Conservation (phyloP, 30 jellyfish, hydroid and myxozoan species). For the Rhopilema esculentum region DNA sequence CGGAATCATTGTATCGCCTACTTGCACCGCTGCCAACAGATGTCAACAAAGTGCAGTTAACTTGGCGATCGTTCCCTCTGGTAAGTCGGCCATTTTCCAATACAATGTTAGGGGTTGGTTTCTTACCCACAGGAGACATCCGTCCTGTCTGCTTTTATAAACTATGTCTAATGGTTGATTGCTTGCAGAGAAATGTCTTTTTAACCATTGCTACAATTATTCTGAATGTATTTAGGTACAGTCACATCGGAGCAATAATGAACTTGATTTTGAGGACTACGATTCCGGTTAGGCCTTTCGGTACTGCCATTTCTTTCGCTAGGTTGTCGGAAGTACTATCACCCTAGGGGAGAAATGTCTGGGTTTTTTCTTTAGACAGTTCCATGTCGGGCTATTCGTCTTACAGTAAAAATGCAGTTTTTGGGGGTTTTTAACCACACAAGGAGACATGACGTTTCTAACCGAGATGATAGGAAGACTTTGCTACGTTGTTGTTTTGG, state of each 20-base stretch:
- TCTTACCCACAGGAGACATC: neutral
- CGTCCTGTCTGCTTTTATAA: neutral
- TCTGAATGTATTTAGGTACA: too few relatives aligned
- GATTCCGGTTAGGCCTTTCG: neutral
- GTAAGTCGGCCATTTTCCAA: constrained; percentile 60
- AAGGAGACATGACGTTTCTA: neutral
- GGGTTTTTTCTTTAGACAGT: neutral
- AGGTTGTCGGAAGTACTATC: neutral
- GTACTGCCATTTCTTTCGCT: neutral
- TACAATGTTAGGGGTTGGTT: neutral
- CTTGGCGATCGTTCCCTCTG: constrained; percentile 90
- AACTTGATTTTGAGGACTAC: neutral
- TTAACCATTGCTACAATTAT: neutral
- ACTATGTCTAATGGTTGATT: neutral
- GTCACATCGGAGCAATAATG: neutral
- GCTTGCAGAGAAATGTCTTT: too few relatives aligned
- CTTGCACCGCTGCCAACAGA: constrained; percentile 70
- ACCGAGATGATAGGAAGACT: neutral
- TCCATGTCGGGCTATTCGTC: neutral
- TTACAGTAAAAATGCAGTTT: neutral
- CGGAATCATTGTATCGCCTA: constrained; percentile 56
- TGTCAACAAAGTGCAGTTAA: constrained; percentile 62
- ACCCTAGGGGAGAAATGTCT: neutral
- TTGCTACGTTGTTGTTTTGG: neutral
- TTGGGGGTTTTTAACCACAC: neutral